Base-by-base conservation (phyloP, 1,140 invertebrate species). In the Spodoptera frugiperda region DNA sequence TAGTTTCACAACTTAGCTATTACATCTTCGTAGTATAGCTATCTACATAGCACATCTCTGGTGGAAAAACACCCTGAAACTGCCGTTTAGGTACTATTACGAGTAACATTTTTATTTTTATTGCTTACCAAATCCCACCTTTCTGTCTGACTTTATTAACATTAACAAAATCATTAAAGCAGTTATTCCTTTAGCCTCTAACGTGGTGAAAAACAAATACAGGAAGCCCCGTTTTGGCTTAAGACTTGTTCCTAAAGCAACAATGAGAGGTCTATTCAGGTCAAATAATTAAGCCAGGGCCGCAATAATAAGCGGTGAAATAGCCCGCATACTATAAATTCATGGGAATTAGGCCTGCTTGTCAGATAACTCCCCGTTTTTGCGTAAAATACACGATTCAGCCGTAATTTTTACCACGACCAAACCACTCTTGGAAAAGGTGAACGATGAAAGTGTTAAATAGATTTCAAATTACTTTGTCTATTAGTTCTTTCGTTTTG, bases 241-340 rank as follows among this genome's bases (percentile, higher is more conserved):
- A 54, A 11, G 53, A 54, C 19, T 54, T 59, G 55, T 59, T 59
- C 12, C 55, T 30, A 59, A 25, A 59, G 30, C 11, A 59, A 33
- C 9, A 63, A 39, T 11, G 59, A 19, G 9, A 63, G 19, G 25
- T 15, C 44, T 44, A 55, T 63, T 67, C 72, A 63, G 72, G 57
- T 75, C 25, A 49, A 76, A 76, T 76, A 79, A 79, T 76, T 71
- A 76, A 74, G 48, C 48, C 61, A n/a, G 44, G 44, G 44, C 67
- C 73, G 48, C 21, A 65, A 61, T 59, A 77, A 67, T 76, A 76
- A 76, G 51, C 44, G 55, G 46, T 53, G 46, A 44, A 67, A 63
- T 17, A 57, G 76, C 57, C 72, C 72, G 71, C 73, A 76, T 76
- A 30, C 63, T 71, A 71, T 81, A 81, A 76, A 81, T 76, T 81